phyloP scores from a whole-genome alignment of 2,888 invertebrate species.

The Nomada ferruginata region DNA sequence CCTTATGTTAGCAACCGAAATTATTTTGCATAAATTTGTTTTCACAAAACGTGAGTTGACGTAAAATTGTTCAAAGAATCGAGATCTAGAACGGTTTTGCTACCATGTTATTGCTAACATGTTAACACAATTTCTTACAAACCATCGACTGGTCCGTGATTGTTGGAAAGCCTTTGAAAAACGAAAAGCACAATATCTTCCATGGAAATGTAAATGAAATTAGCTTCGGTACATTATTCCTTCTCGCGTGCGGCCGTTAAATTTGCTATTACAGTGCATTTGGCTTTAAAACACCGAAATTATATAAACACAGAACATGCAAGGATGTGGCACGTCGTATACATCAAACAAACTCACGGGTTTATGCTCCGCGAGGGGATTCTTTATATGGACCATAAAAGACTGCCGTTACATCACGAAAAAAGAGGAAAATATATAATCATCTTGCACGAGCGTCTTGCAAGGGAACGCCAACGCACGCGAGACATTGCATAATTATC shows the following conservation, averaged over 20 bases:
- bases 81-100: no score
- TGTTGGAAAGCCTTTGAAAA: no score
- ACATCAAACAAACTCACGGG: background rate
- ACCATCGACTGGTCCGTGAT: no score
- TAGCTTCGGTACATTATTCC: background rate
- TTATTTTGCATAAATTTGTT: no score
- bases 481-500: background rate
- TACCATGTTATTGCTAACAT: no score
- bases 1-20: no score
- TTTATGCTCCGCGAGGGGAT: background rate
- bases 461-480: background rate
- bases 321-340: background rate
- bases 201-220: background rate
- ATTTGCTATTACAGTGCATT: background rate
- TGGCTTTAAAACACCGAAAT: background rate
- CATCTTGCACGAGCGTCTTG: background rate
- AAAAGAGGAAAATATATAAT: background rate
- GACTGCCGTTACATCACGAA: background rate
- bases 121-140: no score
- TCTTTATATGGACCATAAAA: background rate
- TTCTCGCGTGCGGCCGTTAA: no score
- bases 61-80: no score
- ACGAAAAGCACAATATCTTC: background rate
- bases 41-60: no score
- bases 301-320: slow-evolving; percentile 1